Percentiles rank a stretch among this genome's conserved stretches.
phyloP scores from a whole-genome alignment of 2,797 vertebrate species.

The Rhynchotus rufescens region DNA sequence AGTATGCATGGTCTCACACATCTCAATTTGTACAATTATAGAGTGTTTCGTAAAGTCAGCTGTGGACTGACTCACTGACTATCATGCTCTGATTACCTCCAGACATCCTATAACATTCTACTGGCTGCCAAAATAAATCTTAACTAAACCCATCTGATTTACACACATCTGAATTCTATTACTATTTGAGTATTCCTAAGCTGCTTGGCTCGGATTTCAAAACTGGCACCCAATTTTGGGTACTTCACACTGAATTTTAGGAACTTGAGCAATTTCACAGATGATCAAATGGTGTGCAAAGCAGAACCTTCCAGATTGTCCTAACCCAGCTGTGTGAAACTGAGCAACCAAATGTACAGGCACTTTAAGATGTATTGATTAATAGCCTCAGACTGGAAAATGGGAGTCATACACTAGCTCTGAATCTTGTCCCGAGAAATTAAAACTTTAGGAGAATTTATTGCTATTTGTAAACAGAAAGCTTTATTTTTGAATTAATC shows the following conservation, averaged over 20 bases:
- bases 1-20: fast-evolving
- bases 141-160: conserved; percentile 15
- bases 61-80: conserved; percentile 66
- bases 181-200: not conserved
- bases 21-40: fast-evolving
- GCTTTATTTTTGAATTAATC: not conserved
- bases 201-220: not conserved
- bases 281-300: not conserved
- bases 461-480: not conserved
- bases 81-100: conserved; percentile 58
- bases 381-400: not conserved
- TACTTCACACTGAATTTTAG: not conserved
- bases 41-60: conserved; percentile 24
- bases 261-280: not conserved
- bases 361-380: not conserved
- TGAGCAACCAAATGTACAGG: not conserved
- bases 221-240: not conserved
- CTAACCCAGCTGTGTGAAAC: not conserved
- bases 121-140: not conserved
- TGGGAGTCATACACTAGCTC: not conserved
- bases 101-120: not conserved
- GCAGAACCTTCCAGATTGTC: not conserved
- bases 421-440: not conserved
- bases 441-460: not conserved
- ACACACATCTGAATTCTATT: not conserved